A percentile compares a stretch with the other conserved stretches of the same genome.
Conservation (phyloP, 2,113 vertebrate species). For the Bubo blakistoni region DNA sequence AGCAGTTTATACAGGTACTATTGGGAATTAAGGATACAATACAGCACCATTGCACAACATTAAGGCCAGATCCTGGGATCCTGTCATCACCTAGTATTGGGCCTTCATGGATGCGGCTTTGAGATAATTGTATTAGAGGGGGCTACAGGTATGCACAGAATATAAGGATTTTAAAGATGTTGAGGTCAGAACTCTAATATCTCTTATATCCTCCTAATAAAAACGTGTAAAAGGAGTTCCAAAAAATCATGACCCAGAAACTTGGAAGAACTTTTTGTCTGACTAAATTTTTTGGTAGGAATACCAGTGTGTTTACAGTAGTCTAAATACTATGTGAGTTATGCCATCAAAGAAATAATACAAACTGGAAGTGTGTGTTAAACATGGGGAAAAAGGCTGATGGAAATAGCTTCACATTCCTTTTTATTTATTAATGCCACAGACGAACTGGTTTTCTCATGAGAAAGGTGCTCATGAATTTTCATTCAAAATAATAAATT, state of each 20-base stretch:
- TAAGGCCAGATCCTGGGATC: neutral
- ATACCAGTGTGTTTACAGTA: neutral
- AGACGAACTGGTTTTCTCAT: constrained; percentile 69
- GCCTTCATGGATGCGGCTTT: neutral
- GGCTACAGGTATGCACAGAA: neutral
- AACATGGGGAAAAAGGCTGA: constrained; percentile 44
- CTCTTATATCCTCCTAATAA: neutral
- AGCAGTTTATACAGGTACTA: neutral
- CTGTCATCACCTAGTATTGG: neutral
- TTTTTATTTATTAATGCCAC: constrained; percentile 78
- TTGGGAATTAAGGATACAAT: neutral
- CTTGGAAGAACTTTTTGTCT: neutral
- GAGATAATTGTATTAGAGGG: neutral
- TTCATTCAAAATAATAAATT: constrained; percentile 80
- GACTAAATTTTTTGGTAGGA: neutral
- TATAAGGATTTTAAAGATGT: neutral
- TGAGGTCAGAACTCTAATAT: constrained; percentile 3
- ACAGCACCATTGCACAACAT: neutral
- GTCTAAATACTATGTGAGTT: constrained; percentile 30
- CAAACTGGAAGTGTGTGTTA: constrained; percentile 6
- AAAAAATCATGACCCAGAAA: neutral
- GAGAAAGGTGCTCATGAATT: constrained; percentile 76
- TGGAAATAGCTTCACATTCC: constrained; percentile 63
- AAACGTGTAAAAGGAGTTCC: neutral
- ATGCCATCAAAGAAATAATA: constrained; percentile 17